Percentiles rank a stretch among this genome's conserved stretches.
Evolutionary conservation across 2,113 vertebrate species (phyloP).

Genomic region (Pungitius pungitius): DNA sequence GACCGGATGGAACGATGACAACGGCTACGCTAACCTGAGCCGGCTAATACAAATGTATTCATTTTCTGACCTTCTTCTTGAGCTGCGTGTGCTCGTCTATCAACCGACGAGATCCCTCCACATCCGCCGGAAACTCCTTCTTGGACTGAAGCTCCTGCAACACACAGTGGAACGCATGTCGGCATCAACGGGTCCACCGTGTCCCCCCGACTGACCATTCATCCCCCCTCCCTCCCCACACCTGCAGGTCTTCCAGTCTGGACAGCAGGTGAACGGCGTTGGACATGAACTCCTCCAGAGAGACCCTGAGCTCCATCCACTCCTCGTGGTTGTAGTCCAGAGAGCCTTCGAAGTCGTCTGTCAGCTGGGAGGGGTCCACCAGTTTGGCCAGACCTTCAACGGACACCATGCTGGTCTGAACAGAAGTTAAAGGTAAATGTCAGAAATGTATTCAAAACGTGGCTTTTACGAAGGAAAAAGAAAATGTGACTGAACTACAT

Average conservation of each 20-base stretch:
- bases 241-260: slow-evolving; percentile 92
- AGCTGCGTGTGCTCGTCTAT: slow-evolving; percentile 97
- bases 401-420: slow-evolving; percentile 96
- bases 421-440: neutral
- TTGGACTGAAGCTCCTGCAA: slow-evolving; percentile 91
- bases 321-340: slow-evolving; percentile 98
- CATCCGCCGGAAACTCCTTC: slow-evolving; percentile 96
- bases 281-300: slow-evolving; percentile 96
- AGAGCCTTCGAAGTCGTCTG: slow-evolving; percentile 96
- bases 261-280: slow-evolving; percentile 93
- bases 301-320: slow-evolving; percentile 94
- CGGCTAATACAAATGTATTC: neutral
- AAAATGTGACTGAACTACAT: neutral
- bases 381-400: slow-evolving; percentile 96
- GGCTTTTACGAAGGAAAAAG: neutral
- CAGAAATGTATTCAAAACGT: neutral
- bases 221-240: neutral
- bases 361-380: slow-evolving; percentile 97
- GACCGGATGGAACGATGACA: neutral
- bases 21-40: neutral
- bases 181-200: fast-evolving
- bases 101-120: slow-evolving; percentile 93
- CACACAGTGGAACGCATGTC: neutral
- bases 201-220: no score
- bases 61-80: slow-evolving; percentile 87